Evolutionary conservation across 2,797 vertebrate genomes (phyloP), one percentile per base, ranked within the genome.

Genomic region (Ctenopoma multispine): DNA sequence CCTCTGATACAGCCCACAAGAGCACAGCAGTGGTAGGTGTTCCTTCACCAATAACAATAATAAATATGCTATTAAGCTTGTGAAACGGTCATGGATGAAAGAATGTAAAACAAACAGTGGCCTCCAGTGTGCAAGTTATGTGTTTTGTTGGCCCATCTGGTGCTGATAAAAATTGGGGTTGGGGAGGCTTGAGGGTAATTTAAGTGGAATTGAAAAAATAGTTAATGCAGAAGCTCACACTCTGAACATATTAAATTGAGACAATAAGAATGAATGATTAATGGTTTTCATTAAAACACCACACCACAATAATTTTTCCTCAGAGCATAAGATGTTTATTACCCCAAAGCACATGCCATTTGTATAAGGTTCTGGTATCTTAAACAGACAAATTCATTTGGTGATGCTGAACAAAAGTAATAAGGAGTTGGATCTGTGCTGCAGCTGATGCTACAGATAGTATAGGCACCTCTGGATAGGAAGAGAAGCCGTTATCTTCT

Each of bases 221-320:
- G 24, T 69, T 31, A 34, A 34, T 43, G 64, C 67, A 77, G 56
- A 47, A 58, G 67, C 40, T 44, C 27, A 13, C 20, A 71, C 49
- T 66, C 44, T 31, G 15, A 82, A 63, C 41, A 72, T 73, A 86
- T 77, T 75, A 61, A 72, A 80, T 0, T 51, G 54, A 77, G 69
- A 75, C 62, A 81, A 76, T 61, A 80, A 78, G 64, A 83, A 72
- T 79, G 61, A 84, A 85, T 91, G 89, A 88, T 88, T 80, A 82
- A 92, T 90, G 83, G 64, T 73, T 89, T 88, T 89, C 86, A 91
- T 90, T 91, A 87, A 87, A 84, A 73, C 24, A 24, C 63, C 20
- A 72, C 56, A 76, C 50, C 38, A 57, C 50, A 75, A 69, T 78
- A 7, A 69, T 82, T 72, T 56, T 61, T 46, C 75, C 76, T 72